Base-by-base conservation (phyloP, 2,113 vertebrate species). In the Larimichthys polyactis region DNA sequence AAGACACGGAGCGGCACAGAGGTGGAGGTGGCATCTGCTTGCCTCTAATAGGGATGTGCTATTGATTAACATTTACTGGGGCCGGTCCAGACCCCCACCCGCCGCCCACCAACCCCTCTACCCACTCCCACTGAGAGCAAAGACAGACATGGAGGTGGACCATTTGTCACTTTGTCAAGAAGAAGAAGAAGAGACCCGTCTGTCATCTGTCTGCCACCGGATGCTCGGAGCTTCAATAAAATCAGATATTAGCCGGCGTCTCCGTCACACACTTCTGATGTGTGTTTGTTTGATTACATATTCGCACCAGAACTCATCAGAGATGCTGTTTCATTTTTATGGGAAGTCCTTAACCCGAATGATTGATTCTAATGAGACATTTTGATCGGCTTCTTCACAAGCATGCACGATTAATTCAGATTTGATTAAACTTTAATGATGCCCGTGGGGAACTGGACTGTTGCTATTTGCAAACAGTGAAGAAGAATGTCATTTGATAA, bases 21-120 rank as follows among this genome's bases (percentile, higher is more conserved):
- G 87, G 83, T 84, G 88, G 84, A 87, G 82, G 80, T 79, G 79
- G 73, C 85, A 87, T 87, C 79, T 85, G 83, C 65, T 85, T 11
- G 75, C 59, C 79, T 90, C 82, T 91, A 93, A 90, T 83, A 84
- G 87, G 85, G 81, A 82, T 57, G 70, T 75, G 83, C 83, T 87
- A 82, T 89, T 93, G 90, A 93, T 93, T 84, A 92, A 74, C 89
- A 86, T 87, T 87, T 79, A 78, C 80, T 12, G 52, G 60, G 57
- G 46, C 22, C 5, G n/a, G 69, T 75, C 55, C 84, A 29, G 29
- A 5, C 71, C 20, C 14, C 70, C 48, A 57, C 40, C 59, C 27
- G 24, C 12, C 70, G 49, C 71, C 81, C 44, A 27, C 83, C 32
- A 5, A 27, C 27, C 27, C 58, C 32, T 14, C 73, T 52, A 36